A percentile compares a stretch with the other conserved stretches of the same genome.
phyloP scores from a whole-genome alignment of 2,113 vertebrate species.

The Erythrocercus mccallii region DNA sequence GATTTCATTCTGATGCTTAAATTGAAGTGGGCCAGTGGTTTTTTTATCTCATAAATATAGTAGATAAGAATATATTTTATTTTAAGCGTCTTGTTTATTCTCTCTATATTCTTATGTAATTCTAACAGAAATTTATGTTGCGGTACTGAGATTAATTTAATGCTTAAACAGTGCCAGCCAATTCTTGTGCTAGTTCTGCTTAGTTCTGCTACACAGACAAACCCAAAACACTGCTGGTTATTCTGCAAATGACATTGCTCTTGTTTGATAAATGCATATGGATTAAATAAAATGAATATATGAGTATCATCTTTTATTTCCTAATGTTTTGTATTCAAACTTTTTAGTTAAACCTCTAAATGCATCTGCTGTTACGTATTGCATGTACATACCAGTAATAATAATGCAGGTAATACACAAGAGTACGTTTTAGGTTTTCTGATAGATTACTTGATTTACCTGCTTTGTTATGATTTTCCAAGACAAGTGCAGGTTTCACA shows the following conservation, averaged over 20 bases:
- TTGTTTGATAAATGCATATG: background rate
- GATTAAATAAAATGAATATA: background rate
- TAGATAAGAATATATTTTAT: background rate
- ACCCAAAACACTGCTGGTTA: background rate
- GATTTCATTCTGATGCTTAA: conserved; percentile 40
- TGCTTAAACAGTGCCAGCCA: background rate
- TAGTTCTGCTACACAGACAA: background rate
- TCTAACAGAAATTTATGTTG: background rate
- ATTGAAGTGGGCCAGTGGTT: background rate
- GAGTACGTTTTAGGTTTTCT: background rate
- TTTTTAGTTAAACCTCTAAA: background rate
- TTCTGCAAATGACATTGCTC: background rate
- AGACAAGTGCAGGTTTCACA: background rate
- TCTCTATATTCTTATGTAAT: background rate
- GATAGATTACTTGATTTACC: background rate
- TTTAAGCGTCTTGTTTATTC: background rate
- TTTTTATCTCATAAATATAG: background rate
- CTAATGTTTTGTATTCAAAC: background rate
- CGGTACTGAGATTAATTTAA: background rate
- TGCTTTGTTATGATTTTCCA: background rate
- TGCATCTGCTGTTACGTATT: background rate
- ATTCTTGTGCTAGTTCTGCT: background rate
- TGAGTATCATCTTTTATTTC: background rate
- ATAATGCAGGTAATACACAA: background rate
- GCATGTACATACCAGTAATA: background rate